Evolutionary conservation across 2,888 invertebrate species (phyloP).

Genomic region (Byasa hedistus): DNA sequence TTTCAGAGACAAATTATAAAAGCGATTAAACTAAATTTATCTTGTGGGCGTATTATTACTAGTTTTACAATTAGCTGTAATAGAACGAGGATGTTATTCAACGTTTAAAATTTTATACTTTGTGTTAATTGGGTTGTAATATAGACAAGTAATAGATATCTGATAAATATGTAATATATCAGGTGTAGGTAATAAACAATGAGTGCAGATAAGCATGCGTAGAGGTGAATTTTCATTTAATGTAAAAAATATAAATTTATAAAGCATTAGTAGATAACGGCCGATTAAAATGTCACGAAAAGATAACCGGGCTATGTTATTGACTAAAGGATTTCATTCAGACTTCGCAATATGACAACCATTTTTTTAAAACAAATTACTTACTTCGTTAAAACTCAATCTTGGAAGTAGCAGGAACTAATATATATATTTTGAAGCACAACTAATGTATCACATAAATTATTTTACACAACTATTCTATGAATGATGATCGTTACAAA

Average conservation of each 20-base stretch:
- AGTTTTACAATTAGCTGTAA: too few species aligned
- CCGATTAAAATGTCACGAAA: constrained; percentile 48
- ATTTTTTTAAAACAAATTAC: constrained; percentile 9
- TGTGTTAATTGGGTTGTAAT: neutral
- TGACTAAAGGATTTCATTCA: neutral
- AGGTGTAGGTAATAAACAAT: neutral
- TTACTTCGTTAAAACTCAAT: constrained; percentile 15
- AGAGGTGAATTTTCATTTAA: constrained; percentile 41
- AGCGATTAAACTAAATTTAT: too few species aligned
- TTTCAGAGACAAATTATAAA: too few species aligned
- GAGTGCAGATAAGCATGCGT: constrained; percentile 36
- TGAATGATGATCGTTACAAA: constrained; percentile 36
- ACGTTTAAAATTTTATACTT: neutral
- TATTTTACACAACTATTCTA: constrained; percentile 31
- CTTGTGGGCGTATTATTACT: too few species aligned
- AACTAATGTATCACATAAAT: constrained; percentile 28
- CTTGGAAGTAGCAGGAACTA: constrained; percentile 13
- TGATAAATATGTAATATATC: neutral
- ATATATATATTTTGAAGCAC: constrained; percentile 38
- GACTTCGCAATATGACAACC: neutral
- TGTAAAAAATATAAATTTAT: constrained; percentile 46
- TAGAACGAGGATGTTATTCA: neutral
- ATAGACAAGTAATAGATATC: too few species aligned
- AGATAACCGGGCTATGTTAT: constrained; percentile 28
- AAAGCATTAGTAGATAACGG: constrained; percentile 43